Evolutionary conservation across 2,113 vertebrate species (phyloP), one percentile per base, ranked within the genome.

Genomic region (Rafetus swinhoei): DNA sequence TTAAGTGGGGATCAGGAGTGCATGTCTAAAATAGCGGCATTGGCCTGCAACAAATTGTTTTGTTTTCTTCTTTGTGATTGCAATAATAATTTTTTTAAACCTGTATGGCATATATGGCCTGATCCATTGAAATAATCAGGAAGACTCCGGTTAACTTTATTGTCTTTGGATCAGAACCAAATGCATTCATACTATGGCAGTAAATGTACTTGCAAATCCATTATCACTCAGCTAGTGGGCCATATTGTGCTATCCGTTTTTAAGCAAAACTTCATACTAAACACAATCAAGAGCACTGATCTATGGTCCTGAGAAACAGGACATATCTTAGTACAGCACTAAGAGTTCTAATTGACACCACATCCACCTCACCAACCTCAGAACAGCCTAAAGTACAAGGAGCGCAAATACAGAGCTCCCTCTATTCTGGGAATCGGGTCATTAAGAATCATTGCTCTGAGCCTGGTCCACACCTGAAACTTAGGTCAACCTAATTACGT

Each of bases 221-320:
- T 80, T 91, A 32, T 24, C 80, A 24, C 32, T 2, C 9, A 54
- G 21, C 53, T 27, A 52, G 25, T 1, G 50, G 5, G 29, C 35
- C 35, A 6, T 22, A n/a, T 45, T 55, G 55, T 80, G 84, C 52
- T 11, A 45, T 74, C 92, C 74, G n/a, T 6, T 93, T 93, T 94
- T 54, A 79, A 39, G 65, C 32, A 60, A 85, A 16, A 6, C 21
- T 91, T 32, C 6, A 69, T 29, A 25, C 22, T 2, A 0, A 81
- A 18, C 25, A 29, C 21, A 1, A 1, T 21, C 74, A 54, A 79
- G 65, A 0, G 0, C 6, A 29, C 35, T 27, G 50, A 11, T 25
- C 11, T 62, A 65, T 39, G 27, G 24, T 59, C 77, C 81, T 77
- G 35, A 62, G 18, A 22, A 79, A 72, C 82, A 87, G 39, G 0